Evolutionary conservation across 1,140 invertebrate genomes (phyloP).

Genomic region (Microvelia longipes): DNA sequence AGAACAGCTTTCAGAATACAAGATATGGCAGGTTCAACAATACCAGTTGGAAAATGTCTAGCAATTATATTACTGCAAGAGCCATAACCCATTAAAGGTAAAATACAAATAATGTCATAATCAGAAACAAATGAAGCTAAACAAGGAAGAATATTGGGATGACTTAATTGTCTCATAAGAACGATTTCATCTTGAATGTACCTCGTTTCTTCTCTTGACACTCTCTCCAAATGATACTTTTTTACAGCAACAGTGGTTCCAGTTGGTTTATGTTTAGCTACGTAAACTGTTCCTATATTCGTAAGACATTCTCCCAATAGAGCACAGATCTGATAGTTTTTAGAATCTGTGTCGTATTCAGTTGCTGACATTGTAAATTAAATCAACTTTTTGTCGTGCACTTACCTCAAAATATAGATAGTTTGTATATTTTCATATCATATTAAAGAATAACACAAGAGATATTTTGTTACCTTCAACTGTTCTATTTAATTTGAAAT

Average conservation of each 20-base stretch:
- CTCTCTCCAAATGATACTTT: slow-evolving; percentile 55
- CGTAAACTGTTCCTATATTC: slow-evolving; percentile 46
- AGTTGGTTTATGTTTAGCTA: slow-evolving; percentile 48
- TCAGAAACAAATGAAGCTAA: slow-evolving; percentile 55
- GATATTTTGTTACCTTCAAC: too few relatives aligned
- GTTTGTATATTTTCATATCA: too few relatives aligned
- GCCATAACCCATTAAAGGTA: slow-evolving; percentile 63
- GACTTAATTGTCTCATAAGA: slow-evolving; percentile 52
- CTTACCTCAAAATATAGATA: too few relatives aligned
- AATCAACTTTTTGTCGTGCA: too few relatives aligned
- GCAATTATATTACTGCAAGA: slow-evolving; percentile 64
- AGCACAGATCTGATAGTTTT: slow-evolving; percentile 30
- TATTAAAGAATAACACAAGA: too few relatives aligned
- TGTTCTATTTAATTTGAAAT: too few relatives aligned
- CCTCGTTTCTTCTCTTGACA: slow-evolving; percentile 44
- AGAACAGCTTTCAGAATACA: slow-evolving; percentile 65
- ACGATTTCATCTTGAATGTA: slow-evolving; percentile 53
- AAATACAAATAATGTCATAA: slow-evolving; percentile 54
- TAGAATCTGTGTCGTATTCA: slow-evolving; percentile 24
- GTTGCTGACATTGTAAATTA: slow-evolving; percentile 4
- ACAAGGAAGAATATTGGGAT: slow-evolving; percentile 58
- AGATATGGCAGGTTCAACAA: slow-evolving; percentile 65
- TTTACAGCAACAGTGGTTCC: slow-evolving; percentile 54
- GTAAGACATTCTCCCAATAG: slow-evolving; percentile 50
- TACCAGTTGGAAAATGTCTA: slow-evolving; percentile 55